phyloP scores from a whole-genome alignment of 2,113 vertebrate species.

The Entomyzon cyanotis region DNA sequence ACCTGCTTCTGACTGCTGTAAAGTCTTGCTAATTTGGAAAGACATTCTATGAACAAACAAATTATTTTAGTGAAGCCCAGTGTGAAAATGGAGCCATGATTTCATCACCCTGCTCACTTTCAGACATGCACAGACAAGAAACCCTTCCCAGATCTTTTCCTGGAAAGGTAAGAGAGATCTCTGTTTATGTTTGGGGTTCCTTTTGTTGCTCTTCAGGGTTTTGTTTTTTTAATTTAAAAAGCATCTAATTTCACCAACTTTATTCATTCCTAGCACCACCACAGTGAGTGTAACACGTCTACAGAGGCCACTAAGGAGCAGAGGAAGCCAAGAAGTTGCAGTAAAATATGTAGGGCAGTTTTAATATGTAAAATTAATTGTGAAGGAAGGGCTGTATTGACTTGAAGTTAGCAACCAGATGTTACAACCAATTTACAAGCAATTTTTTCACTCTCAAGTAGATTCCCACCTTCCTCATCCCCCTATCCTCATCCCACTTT shows the following conservation, averaged over 20 bases:
- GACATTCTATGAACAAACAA: neutral
- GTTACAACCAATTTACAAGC: neutral
- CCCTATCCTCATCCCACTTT: neutral
- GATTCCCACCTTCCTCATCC: neutral
- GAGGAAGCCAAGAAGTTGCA: neutral
- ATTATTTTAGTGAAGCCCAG: neutral
- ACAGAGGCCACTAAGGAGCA: neutral
- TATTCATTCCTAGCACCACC: neutral
- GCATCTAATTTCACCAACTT: neutral
- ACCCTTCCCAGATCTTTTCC: neutral
- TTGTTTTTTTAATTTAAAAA: neutral
- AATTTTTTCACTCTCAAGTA: neutral
- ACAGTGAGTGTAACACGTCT: neutral
- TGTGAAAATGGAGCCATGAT: neutral
- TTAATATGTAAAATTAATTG: neutral
- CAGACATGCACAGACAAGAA: conserved; percentile 16
- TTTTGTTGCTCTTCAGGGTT: neutral
- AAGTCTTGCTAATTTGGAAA: neutral
- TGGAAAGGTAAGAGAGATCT: neutral
- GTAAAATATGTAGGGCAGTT: neutral
- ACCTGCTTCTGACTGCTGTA: neutral
- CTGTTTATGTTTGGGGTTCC: neutral
- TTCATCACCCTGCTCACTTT: conserved; percentile 3
- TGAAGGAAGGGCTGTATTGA: neutral
- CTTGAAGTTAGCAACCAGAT: neutral